phyloP scores from a whole-genome alignment of 2,888 invertebrate genomes.

The Drosophila buzzatii region DNA sequence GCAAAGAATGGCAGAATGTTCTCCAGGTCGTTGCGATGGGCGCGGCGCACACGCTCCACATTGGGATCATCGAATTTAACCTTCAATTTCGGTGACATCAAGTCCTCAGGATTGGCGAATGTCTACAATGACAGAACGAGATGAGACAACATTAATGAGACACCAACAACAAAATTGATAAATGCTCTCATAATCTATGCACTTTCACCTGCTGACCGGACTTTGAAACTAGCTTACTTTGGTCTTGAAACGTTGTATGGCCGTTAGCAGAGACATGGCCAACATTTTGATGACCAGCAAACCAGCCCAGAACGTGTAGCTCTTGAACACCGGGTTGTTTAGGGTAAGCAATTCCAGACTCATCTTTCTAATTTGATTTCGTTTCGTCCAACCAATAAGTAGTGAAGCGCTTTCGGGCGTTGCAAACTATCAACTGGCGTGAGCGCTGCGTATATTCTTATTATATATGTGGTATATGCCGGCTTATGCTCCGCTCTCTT shows the following conservation, averaged over 20 bases:
- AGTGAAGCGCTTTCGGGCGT: slow-evolving; percentile 14
- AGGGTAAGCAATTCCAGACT: slow-evolving; percentile 71
- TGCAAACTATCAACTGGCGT: slow-evolving; percentile 38
- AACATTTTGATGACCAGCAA: slow-evolving; percentile 85
- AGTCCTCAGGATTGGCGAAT: slow-evolving; percentile 87
- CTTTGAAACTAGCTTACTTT: slow-evolving; percentile 81
- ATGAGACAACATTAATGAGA: background rate
- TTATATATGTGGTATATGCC: slow-evolving; percentile 26
- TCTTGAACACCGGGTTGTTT: slow-evolving; percentile 83
- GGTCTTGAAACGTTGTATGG: slow-evolving; percentile 83
- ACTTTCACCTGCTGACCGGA: slow-evolving; percentile 41
- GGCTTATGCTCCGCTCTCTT: slow-evolving; percentile 11
- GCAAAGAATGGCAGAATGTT: slow-evolving; percentile 87
- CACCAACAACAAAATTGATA: background rate
- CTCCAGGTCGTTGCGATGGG: slow-evolving; percentile 88
- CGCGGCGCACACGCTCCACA: slow-evolving; percentile 87
- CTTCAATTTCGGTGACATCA: slow-evolving; percentile 80
- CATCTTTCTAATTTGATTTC: slow-evolving; percentile 47
- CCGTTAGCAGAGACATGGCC: slow-evolving; percentile 85
- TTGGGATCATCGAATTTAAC: slow-evolving; percentile 86
- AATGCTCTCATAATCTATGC: slow-evolving; percentile 8
- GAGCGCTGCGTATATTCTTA: slow-evolving; percentile 8
- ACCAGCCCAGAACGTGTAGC: slow-evolving; percentile 85
- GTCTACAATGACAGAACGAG: slow-evolving; percentile 83
- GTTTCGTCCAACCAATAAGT: background rate